Base-by-base conservation (phyloP, 2,888 invertebrate genomes). In the Eubasilissa splendida region DNA sequence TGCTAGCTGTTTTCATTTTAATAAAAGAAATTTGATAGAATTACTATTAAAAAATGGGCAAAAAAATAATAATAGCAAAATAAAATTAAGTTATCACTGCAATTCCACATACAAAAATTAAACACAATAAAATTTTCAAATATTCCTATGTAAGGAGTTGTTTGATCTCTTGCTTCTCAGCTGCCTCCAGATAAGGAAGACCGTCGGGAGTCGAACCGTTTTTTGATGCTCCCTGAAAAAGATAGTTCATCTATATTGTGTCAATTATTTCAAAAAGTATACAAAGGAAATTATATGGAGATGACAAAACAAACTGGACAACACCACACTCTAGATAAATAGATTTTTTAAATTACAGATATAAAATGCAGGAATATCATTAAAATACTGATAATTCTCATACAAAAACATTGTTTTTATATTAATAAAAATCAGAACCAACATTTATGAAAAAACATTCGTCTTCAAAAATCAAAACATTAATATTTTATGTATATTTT, bases 151-250 rank as follows among this genome's bases (percentile, higher is more conserved):
- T 83, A 70, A 94, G 89, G 83, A 98, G 91, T 86, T 93, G 93
- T 89, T 96, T 96, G 86, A 98, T 97, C 89, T 97, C 97, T 84
- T 95, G 95, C 87, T 95, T 96, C 87, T 98, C 97, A 54, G 98
- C 97, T 80, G 96, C 96, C 86, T 97, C 96, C 82, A 96, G 87
- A 88, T 97, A 98, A 85, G 93, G 93, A 83, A 92, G 94, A 11
- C 98, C 98, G 88, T 97, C 96, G 77, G 98, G 98, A 76, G 97
- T 95, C 85, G 92, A 92, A 7, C 96, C 97, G 86, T 91, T 92
- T 89, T 94, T 96, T 81, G 93, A 92, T 77, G 97, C 97, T 85
- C 97, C 97, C 95, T 96, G 87, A 31, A 89, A 89, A 53, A 71
- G 58, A 58, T 42, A 2, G 42, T 42, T 42, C 7, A 42, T 42